phyloP scores from a whole-genome alignment of 2,113 vertebrate genomes.

The Triplophysa rosa region DNA sequence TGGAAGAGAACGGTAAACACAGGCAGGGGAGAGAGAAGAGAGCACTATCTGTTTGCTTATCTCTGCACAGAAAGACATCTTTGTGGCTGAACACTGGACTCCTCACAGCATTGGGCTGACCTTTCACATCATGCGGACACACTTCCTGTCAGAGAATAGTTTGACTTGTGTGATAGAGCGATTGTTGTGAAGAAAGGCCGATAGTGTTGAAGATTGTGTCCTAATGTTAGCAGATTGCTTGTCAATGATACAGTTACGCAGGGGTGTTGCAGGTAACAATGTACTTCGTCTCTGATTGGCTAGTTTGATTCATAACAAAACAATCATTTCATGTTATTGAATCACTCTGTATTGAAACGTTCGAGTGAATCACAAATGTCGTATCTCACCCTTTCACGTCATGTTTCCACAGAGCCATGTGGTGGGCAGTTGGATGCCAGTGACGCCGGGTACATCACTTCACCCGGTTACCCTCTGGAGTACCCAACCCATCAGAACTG shows the following conservation, averaged over 20 bases:
- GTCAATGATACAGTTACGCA: slow-evolving; percentile 43
- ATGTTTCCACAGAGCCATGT: slow-evolving; percentile 72
- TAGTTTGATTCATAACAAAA: background rate
- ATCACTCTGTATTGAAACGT: background rate
- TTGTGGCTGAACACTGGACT: slow-evolving; percentile 62
- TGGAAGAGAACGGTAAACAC: slow-evolving; percentile 16
- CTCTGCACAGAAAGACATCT: slow-evolving; percentile 61
- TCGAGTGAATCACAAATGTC: slow-evolving; percentile 1
- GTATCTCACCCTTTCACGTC: background rate
- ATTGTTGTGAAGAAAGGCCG: slow-evolving; percentile 47
- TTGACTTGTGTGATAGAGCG: slow-evolving; percentile 30
- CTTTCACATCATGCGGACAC: slow-evolving; percentile 56
- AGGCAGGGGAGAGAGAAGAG: slow-evolving; percentile 33
- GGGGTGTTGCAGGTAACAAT: background rate
- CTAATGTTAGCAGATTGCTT: slow-evolving; percentile 49
- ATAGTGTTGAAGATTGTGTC: slow-evolving; percentile 50
- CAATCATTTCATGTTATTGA: background rate
- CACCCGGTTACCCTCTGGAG: slow-evolving; percentile 93
- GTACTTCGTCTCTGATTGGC: background rate
- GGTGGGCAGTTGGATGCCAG: slow-evolving; percentile 90
- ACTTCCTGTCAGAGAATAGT: slow-evolving; percentile 60
- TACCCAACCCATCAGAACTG: slow-evolving; percentile 97
- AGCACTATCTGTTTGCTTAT: slow-evolving; percentile 15
- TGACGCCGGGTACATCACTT: slow-evolving; percentile 95
- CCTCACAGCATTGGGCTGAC: slow-evolving; percentile 58